These are phyloP conservation scores for Tachycineta bicolor DNA, from an alignment of 2,113 vertebrate species.

Conservation along the genomic window DNA sequence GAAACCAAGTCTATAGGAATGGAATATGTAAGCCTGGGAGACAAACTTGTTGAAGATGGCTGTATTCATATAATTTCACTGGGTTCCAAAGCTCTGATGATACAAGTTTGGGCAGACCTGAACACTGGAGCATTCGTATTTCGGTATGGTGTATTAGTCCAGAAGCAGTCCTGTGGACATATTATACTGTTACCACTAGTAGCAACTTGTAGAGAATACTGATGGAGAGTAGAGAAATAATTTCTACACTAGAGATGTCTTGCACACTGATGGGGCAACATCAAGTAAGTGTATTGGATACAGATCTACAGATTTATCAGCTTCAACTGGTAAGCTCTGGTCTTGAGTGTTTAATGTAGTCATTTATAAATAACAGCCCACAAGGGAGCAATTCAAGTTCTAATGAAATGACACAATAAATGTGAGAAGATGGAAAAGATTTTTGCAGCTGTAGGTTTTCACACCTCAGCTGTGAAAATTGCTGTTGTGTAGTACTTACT, in stretches of 20 bases:
- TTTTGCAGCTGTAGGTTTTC: background rate
- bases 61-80: conserved; percentile 90
- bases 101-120: conserved; percentile 94
- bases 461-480: background rate
- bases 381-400: background rate
- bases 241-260: background rate
- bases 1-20: conserved; percentile 59
- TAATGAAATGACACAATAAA: background rate
- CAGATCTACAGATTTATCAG: background rate
- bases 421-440: background rate
- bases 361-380: background rate
- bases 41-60: conserved; percentile 80
- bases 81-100: conserved; percentile 95
- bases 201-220: background rate
- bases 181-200: background rate
- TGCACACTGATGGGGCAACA: background rate
- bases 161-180: background rate
- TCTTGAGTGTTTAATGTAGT: background rate
- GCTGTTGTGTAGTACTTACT: background rate
- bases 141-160: conserved; percentile 77
- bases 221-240: background rate
- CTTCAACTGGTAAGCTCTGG: background rate
- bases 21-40: conserved; percentile 70
- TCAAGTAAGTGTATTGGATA: background rate
- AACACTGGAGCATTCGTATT: conserved; percentile 85